phyloP scores from a whole-genome alignment of 2,797 vertebrate genomes.

The Melanotaenia trifasciata region DNA sequence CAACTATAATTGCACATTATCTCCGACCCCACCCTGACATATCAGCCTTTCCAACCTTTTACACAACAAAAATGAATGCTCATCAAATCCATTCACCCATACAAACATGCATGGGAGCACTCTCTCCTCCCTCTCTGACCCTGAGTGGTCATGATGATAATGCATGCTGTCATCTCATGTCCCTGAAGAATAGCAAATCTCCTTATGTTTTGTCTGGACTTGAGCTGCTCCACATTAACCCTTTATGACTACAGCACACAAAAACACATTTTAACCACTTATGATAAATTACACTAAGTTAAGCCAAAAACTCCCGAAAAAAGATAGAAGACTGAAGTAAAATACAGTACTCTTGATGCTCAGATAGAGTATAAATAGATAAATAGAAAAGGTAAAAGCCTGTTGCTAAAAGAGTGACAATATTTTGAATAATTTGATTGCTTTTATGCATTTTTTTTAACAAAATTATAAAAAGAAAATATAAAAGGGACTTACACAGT shows the following conservation, averaged over 20 bases:
- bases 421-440: too few relatives aligned
- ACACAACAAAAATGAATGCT: slow-evolving; percentile 38
- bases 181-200: slow-evolving; percentile 42
- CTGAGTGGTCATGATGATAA: slow-evolving; percentile 29
- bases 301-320: too few relatives aligned
- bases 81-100: slow-evolving; percentile 51
- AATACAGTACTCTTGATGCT: too few relatives aligned
- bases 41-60: slow-evolving; percentile 9
- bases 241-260: slow-evolving; percentile 2
- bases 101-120: slow-evolving; percentile 20
- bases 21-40: slow-evolving; percentile 26
- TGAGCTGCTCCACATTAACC: slow-evolving; percentile 42
- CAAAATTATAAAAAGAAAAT: too few relatives aligned
- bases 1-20: slow-evolving; percentile 17
- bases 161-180: slow-evolving; percentile 52
- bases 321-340: too few relatives aligned
- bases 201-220: slow-evolving; percentile 32
- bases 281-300: neutral
- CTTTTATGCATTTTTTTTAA: too few relatives aligned
- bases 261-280: neutral
- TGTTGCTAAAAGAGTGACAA: too few relatives aligned
- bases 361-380: too few relatives aligned
- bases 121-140: neutral
- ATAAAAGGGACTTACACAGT: too few relatives aligned
- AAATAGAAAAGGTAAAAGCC: too few relatives aligned